Evolutionary conservation across 1,140 invertebrate species (phyloP).

Genomic region (Philotrypesis tridentata): DNA sequence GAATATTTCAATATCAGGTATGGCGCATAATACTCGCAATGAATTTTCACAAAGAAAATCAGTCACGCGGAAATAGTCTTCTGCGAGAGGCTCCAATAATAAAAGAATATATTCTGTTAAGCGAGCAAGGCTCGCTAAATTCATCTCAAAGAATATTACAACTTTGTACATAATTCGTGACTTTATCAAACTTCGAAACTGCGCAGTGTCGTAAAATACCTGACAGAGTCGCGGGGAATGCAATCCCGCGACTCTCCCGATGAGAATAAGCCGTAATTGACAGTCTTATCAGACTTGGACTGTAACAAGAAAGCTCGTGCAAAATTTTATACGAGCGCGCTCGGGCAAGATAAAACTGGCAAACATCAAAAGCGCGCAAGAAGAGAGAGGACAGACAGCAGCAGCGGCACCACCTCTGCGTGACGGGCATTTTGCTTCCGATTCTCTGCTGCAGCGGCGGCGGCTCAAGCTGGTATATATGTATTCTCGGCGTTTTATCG

Average conservation of each 20-base stretch:
- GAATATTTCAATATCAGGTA: not conserved
- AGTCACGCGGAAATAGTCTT: too few species aligned
- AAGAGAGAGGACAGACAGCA: not conserved
- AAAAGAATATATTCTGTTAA: too few species aligned
- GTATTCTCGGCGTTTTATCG: constrained; percentile 26
- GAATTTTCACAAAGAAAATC: not conserved
- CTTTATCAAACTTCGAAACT: too few species aligned
- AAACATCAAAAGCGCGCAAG: not conserved
- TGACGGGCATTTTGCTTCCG: not conserved
- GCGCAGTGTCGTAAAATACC: too few species aligned
- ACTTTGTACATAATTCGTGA: too few species aligned
- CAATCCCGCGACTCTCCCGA: not conserved
- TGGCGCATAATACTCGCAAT: not conserved
- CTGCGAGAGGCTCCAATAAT: too few species aligned
- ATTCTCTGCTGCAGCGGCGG: too few species aligned
- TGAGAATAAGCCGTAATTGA: not conserved
- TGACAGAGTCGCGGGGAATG: too few species aligned
- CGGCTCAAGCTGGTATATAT: not conserved
- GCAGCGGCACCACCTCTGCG: not conserved
- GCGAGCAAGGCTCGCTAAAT: too few species aligned
- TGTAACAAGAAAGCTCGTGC: not conserved
- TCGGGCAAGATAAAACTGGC: not conserved
- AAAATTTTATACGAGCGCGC: not conserved
- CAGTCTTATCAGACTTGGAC: not conserved
- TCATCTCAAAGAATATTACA: too few species aligned